phyloP scores from a whole-genome alignment of 2,888 invertebrate species.

The Eupithecia subumbrata region DNA sequence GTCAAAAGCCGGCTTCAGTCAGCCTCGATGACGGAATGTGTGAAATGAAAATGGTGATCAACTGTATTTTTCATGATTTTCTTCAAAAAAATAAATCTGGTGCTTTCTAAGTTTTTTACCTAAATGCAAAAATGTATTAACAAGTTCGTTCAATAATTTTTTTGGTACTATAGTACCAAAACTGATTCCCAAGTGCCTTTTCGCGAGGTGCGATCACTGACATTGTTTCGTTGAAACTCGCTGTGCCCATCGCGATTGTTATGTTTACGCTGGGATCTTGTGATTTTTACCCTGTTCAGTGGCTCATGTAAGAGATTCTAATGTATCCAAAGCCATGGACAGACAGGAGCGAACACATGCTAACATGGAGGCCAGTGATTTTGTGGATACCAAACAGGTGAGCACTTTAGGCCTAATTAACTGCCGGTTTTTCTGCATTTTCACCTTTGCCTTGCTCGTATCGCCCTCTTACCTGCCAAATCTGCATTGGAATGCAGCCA shows the following conservation, averaged over 20 bases:
- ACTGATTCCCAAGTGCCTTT: slow-evolving; percentile 62
- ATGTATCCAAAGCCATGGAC: slow-evolving; percentile 80
- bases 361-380: slow-evolving; percentile 86
- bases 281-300: slow-evolving; percentile 64
- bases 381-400: slow-evolving; percentile 87
- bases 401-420: slow-evolving; percentile 65
- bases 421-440: slow-evolving; percentile 73
- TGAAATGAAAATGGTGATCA: slow-evolving; percentile 82
- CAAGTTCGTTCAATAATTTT: slow-evolving; percentile 49
- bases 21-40: slow-evolving; percentile 83
- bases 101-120: slow-evolving; percentile 57
- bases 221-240: slow-evolving; percentile 80
- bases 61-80: slow-evolving; percentile 72
- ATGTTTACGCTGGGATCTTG: slow-evolving; percentile 75
- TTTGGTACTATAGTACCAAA: slow-evolving; percentile 48
- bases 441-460: slow-evolving; percentile 59
- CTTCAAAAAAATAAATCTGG: slow-evolving; percentile 57
- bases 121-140: slow-evolving; percentile 57
- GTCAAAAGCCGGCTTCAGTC: no score
- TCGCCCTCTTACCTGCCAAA: slow-evolving; percentile 54
- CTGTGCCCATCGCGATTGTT: slow-evolving; percentile 77
- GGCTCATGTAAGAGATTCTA: slow-evolving; percentile 78
- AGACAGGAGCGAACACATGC: slow-evolving; percentile 80
- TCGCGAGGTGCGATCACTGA: slow-evolving; percentile 78
- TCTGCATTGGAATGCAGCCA: slow-evolving; percentile 50